Evolutionary conservation across 2,113 vertebrate species (phyloP).

Genomic region (Oncorhynchus nerka): DNA sequence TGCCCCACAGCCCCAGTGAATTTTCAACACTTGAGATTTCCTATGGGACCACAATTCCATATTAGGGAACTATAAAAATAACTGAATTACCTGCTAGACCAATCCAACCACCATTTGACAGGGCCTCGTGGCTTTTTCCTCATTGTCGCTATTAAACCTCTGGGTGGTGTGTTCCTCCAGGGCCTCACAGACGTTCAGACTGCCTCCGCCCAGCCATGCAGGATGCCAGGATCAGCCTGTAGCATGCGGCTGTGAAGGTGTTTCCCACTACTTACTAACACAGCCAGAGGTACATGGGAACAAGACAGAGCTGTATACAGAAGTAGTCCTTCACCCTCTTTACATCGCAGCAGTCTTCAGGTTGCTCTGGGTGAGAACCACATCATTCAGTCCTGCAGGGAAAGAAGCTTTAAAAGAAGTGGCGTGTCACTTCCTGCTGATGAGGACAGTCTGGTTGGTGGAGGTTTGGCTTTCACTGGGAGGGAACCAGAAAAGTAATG

Average conservation of each 20-base stretch:
- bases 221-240: constrained; percentile 28
- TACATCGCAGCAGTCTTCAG: constrained; percentile 40
- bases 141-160: constrained; percentile 66
- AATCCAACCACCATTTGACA: constrained; percentile 54
- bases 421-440: constrained; percentile 61
- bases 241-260: constrained; percentile 21
- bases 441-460: constrained; percentile 47
- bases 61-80: constrained; percentile 73
- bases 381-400: constrained; percentile 56
- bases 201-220: constrained; percentile 42
- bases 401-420: constrained; percentile 41
- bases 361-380: constrained; percentile 23
- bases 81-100: constrained; percentile 65
- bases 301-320: constrained; percentile 33
- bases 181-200: constrained; percentile 47
- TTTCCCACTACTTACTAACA: constrained; percentile 31
- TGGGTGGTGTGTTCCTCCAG: constrained; percentile 56
- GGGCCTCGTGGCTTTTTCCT: constrained; percentile 57
- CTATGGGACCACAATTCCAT: constrained; percentile 55
- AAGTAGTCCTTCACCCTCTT: constrained; percentile 43
- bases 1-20: constrained; percentile 61
- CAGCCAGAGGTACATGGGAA: constrained; percentile 45
- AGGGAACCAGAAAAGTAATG: constrained; percentile 14
- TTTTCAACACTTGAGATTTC: constrained; percentile 71
- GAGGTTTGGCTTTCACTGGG: constrained; percentile 34